phyloP scores from a whole-genome alignment of 2,888 invertebrate species.

The Brachylomia viminalis region DNA sequence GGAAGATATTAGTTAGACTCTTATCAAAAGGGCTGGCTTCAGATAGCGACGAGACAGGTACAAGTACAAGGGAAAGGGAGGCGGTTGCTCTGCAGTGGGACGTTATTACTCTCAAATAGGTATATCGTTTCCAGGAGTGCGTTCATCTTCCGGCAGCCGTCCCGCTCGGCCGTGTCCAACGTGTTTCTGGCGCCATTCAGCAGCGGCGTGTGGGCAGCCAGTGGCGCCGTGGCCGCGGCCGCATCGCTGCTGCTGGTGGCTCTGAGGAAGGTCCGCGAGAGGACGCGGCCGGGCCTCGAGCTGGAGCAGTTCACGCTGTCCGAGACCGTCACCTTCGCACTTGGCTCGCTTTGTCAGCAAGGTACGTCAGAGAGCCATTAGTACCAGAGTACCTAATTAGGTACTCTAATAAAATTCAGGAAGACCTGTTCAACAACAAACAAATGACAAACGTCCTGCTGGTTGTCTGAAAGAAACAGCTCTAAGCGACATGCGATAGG shows the following conservation, averaged over 20 bases:
- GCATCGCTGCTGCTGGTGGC: constrained; percentile 71
- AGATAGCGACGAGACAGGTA: neutral
- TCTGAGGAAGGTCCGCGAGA: constrained; percentile 46
- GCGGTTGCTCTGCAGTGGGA: neutral
- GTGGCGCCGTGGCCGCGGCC: constrained; percentile 69
- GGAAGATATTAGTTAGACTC: neutral
- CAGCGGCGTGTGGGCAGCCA: constrained; percentile 89
- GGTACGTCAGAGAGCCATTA: too few species aligned
- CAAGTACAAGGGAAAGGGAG: neutral
- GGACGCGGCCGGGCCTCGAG: constrained; percentile 48
- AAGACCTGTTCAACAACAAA: neutral
- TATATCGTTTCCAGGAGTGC: constrained; percentile 81
- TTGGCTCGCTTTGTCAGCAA: constrained; percentile 92
- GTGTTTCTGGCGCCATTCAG: constrained; percentile 91
- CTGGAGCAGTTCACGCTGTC: constrained; percentile 73
- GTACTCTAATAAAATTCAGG: neutral
- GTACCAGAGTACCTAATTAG: too few species aligned
- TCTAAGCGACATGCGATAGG: neutral
- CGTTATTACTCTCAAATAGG: neutral
- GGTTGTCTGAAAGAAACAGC: neutral
- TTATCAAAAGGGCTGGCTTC: neutral
- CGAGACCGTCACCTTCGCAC: constrained; percentile 89
- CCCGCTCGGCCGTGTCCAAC: constrained; percentile 91
- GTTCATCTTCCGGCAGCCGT: constrained; percentile 91
- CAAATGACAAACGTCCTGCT: neutral